These are phyloP conservation scores for Crotophaga sulcirostris DNA, from an alignment of 2,113 vertebrate species.

Conservation along the genomic window DNA sequence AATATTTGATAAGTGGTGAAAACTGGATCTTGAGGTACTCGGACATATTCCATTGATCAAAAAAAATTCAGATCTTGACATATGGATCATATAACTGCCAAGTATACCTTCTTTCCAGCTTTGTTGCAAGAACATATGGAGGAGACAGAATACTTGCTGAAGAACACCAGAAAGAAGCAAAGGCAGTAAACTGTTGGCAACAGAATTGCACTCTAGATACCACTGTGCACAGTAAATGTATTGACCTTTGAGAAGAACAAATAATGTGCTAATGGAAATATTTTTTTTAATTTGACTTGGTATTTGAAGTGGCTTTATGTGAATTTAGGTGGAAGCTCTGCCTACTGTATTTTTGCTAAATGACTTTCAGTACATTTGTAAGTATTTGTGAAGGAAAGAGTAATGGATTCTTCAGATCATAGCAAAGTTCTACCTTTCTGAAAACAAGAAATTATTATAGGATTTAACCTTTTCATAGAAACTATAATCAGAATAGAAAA, in stretches of 20 bases:
- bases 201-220: slow-evolving; percentile 29
- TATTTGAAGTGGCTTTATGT: background rate
- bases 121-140: background rate
- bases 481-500: background rate
- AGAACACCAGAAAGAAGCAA: slow-evolving; percentile 18
- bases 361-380: background rate
- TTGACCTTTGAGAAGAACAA: slow-evolving; percentile 32
- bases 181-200: background rate
- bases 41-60: background rate
- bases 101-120: slow-evolving; percentile 17
- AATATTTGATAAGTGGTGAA: background rate
- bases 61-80: background rate
- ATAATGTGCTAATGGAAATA: background rate
- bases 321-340: background rate
- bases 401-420: background rate
- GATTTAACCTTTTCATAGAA: background rate
- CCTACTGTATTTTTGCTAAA: background rate
- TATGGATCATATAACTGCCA: slow-evolving; percentile 52
- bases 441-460: background rate
- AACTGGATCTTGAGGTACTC: background rate
- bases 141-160: background rate
- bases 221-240: background rate
- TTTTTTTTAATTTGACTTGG: background rate
- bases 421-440: background rate
- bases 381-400: background rate